A percentile compares a stretch with the other conserved stretches of the same genome.
Conservation (phyloP, 2,113 vertebrate species). For the Piliocolobus tephrosceles region DNA sequence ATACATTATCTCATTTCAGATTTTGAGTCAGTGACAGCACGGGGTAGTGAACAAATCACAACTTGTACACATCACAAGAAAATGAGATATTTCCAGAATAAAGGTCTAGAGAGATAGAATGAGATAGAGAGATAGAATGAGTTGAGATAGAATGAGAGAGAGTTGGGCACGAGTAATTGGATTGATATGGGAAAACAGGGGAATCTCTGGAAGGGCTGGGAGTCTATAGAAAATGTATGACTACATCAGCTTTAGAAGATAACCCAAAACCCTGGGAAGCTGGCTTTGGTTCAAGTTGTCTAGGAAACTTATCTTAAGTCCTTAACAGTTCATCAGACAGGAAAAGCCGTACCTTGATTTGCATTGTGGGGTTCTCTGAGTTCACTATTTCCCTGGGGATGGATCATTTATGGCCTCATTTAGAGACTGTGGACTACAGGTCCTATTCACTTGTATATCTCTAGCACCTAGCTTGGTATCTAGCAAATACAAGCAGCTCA, state of each 20-base stretch:
- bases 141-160: background rate
- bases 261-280: background rate
- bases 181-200: background rate
- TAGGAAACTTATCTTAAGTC: slow-evolving; percentile 9
- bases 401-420: background rate
- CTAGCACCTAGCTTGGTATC: background rate
- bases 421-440: background rate
- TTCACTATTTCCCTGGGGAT: background rate
- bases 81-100: background rate
- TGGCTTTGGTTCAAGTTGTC: slow-evolving; percentile 6
- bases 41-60: background rate
- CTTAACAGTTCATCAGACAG: background rate
- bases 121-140: background rate
- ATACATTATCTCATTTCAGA: background rate
- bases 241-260: background rate
- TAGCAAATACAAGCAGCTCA: background rate
- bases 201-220: background rate
- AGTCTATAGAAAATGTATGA: background rate
- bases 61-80: background rate
- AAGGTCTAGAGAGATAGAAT: background rate
- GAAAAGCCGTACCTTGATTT: background rate
- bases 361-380: background rate
- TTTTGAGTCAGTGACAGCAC: background rate
- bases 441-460: background rate
- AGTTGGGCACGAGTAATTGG: background rate